phyloP scores from a whole-genome alignment of 1,140 invertebrate genomes.

The Zophobas atratus region DNA sequence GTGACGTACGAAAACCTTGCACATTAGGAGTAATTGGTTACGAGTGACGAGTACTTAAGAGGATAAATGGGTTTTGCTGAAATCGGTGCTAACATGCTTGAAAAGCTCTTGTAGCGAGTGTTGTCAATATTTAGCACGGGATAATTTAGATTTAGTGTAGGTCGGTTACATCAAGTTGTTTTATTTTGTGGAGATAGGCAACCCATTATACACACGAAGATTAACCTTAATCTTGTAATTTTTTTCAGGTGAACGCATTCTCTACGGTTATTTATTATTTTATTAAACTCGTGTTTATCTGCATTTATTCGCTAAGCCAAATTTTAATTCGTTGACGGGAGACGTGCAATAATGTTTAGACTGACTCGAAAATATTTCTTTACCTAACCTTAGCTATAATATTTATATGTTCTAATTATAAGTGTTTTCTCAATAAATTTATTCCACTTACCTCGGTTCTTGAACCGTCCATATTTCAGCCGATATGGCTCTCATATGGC shows the following conservation, averaged over 20 bases:
- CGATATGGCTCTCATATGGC: too few relatives aligned
- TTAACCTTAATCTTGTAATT: too few relatives aligned
- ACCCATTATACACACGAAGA: too few relatives aligned
- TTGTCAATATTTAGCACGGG: too few relatives aligned
- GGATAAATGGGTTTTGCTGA: not conserved
- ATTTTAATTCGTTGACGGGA: not conserved
- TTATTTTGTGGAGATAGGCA: too few relatives aligned
- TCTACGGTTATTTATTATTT: not conserved
- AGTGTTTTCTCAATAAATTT: not conserved
- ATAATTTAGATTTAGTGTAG: too few relatives aligned
- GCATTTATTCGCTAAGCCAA: not conserved
- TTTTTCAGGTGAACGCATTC: too few relatives aligned
- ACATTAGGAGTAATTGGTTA: conserved; percentile 5
- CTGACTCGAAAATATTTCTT: not conserved
- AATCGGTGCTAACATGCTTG: too few relatives aligned
- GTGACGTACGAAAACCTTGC: conserved; percentile 75
- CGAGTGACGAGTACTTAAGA: not conserved
- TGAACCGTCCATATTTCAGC: not conserved
- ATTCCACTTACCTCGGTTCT: not conserved
- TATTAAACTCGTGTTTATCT: not conserved
- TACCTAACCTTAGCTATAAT: not conserved
- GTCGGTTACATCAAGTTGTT: too few relatives aligned
- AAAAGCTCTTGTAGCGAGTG: too few relatives aligned
- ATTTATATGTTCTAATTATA: conserved; percentile 8
- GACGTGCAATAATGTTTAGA: conserved; percentile 21